Percentiles rank a stretch among this genome's conserved stretches.
These are phyloP conservation scores for Asbolus verrucosus DNA, from an alignment of 1,140 invertebrate genomes.

Conservation along the genomic window DNA sequence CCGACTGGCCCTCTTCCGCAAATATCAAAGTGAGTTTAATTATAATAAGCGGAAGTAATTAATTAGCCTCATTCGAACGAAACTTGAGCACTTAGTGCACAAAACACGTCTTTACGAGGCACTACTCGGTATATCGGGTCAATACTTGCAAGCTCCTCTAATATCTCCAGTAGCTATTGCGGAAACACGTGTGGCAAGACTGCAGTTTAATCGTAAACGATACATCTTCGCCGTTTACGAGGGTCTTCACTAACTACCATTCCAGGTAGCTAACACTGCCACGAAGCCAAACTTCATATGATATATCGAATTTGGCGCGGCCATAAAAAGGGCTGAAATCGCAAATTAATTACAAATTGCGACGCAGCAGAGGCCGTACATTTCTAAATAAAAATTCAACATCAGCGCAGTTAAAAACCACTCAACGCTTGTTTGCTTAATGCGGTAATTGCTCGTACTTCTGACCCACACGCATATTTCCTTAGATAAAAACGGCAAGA, in stretches of 20 bases:
- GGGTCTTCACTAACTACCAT: constrained; percentile 5
- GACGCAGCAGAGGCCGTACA: too few relatives aligned
- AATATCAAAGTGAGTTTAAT: background rate
- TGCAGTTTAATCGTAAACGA: constrained; percentile 26
- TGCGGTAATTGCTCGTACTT: too few relatives aligned
- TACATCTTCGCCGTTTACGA: constrained; percentile 21
- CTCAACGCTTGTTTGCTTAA: too few relatives aligned
- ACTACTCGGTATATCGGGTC: constrained; percentile 1
- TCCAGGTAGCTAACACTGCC: background rate
- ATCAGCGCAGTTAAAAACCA: too few relatives aligned
- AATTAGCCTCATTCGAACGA: background rate
- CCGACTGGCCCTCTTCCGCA: too few relatives aligned
- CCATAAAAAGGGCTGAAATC: too few relatives aligned
- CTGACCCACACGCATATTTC: too few relatives aligned
- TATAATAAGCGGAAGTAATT: background rate
- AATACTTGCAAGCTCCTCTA: constrained; percentile 5
- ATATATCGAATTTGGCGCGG: too few relatives aligned
- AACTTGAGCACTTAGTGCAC: constrained; percentile 5
- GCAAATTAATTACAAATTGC: too few relatives aligned
- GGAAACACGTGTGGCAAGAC: constrained; percentile 30
- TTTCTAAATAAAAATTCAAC: too few relatives aligned
- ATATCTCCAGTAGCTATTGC: background rate
- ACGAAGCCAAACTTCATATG: background rate
- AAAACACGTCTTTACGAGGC: background rate
- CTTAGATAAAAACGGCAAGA: too few relatives aligned